These are phyloP conservation scores for Sterna hirundo DNA, from an alignment of 2,113 vertebrate genomes.

Conservation along the genomic window DNA sequence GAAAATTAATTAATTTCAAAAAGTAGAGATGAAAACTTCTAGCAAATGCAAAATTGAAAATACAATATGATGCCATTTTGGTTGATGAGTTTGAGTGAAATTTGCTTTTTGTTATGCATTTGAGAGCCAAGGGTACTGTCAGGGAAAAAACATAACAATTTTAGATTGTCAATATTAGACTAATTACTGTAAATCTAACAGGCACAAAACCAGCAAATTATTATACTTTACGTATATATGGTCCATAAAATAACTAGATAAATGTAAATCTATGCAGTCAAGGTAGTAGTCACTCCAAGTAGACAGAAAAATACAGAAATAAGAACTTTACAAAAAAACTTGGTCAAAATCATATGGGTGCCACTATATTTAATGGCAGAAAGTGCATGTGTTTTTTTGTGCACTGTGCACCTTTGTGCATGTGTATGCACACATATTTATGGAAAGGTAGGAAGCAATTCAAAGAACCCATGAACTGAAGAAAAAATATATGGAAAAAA, in stretches of 20 bases:
- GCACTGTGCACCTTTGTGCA: fast-evolving
- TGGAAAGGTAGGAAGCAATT: not conserved
- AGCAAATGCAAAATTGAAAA: not conserved
- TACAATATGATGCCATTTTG: not conserved
- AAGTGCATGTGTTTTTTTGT: not conserved
- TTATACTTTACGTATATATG: not conserved
- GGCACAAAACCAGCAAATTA: not conserved
- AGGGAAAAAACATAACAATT: not conserved
- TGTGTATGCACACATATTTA: not conserved
- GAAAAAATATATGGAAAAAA: not conserved
- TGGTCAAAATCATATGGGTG: not conserved
- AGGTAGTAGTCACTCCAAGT: not conserved
- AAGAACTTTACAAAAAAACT: not conserved
- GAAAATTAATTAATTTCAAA: not conserved
- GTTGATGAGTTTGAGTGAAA: not conserved
- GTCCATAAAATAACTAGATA: not conserved
- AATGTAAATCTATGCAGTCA: not conserved
- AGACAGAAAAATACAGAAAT: not conserved
- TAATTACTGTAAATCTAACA: not conserved
- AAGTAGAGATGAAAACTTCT: not conserved
- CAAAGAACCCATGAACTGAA: not conserved
- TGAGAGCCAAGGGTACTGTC: not conserved
- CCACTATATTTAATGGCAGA: not conserved
- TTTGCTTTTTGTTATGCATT: not conserved
- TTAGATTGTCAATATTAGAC: not conserved